phyloP scores from a whole-genome alignment of 2,113 vertebrate genomes.

The Microcebus lehilahytsara region DNA sequence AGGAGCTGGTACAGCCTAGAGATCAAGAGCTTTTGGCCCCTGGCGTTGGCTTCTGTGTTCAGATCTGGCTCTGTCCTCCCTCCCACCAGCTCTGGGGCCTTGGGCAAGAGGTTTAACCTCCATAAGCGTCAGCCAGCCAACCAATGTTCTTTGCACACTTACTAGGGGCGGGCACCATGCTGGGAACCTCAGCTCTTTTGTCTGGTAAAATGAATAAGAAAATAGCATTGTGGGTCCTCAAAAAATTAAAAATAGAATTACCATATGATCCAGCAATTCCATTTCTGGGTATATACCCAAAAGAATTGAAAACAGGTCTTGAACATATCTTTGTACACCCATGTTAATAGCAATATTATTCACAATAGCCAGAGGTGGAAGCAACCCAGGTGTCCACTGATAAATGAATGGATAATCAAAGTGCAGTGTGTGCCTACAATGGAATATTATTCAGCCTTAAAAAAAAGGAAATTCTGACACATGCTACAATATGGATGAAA shows the following conservation, averaged over 20 bases:
- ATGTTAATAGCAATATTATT: background rate
- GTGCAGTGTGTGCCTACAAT: background rate
- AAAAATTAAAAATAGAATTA: conserved; percentile 31
- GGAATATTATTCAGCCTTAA: background rate
- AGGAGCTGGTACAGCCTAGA: background rate
- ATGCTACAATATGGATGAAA: background rate
- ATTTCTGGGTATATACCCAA: background rate
- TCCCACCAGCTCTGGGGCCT: background rate
- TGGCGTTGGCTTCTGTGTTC: background rate
- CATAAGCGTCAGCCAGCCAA: background rate
- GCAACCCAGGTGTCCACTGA: background rate
- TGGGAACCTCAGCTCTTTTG: background rate
- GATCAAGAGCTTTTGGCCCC: background rate
- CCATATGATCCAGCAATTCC: background rate
- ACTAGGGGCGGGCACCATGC: background rate
- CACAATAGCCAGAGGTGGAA: background rate
- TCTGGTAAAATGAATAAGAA: background rate
- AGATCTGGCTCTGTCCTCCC: background rate
- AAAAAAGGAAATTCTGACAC: background rate
- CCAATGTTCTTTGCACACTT: background rate
- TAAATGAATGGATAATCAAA: background rate
- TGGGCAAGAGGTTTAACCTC: background rate
- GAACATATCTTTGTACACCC: background rate
- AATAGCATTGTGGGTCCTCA: background rate
- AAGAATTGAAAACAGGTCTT: background rate